Percentiles rank a stretch among this genome's conserved stretches.
Evolutionary conservation across 2,888 invertebrate genomes (phyloP).

Genomic region (Pyrochroa serraticornis): DNA sequence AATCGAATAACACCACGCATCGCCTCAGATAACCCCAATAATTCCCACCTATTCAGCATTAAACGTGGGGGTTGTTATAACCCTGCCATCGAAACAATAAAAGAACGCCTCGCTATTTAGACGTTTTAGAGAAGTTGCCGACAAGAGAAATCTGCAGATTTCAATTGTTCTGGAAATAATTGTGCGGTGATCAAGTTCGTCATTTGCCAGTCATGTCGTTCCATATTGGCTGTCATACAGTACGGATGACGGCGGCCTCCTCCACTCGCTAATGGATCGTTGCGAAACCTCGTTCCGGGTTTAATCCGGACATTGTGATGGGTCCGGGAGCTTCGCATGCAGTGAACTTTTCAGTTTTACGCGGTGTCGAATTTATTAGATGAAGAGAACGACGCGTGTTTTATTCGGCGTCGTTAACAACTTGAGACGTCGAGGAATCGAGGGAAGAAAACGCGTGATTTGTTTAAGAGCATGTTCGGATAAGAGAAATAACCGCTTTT

Average conservation of each 20-base stretch:
- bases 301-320: slow-evolving; percentile 35
- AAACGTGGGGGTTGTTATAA: not conserved
- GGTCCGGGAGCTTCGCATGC: slow-evolving; percentile 16
- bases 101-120: slow-evolving; percentile 12
- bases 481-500: slow-evolving; percentile 41
- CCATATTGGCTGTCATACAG: slow-evolving; percentile 13
- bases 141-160: slow-evolving; percentile 22
- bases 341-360: slow-evolving; percentile 12
- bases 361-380: slow-evolving; percentile 21
- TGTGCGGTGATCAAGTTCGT: slow-evolving; percentile 33
- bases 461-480: slow-evolving; percentile 40
- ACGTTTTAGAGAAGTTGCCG: slow-evolving; percentile 3
- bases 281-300: slow-evolving; percentile 35
- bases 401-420: slow-evolving; percentile 19
- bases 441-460: slow-evolving; percentile 38
- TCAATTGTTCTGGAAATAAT: slow-evolving; percentile 38
- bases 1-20: not conserved
- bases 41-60: too few species aligned
- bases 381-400: slow-evolving; percentile 13
- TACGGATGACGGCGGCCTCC: slow-evolving; percentile 1
- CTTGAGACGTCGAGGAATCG: slow-evolving; percentile 11
- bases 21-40: too few species aligned
- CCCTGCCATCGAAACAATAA: slow-evolving; percentile 29
- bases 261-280: slow-evolving; percentile 37
- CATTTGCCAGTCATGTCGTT: slow-evolving; percentile 11